A percentile compares a stretch with the other conserved stretches of the same genome.
Evolutionary conservation across 1,140 invertebrate species (phyloP).

Genomic region (Neodiprion virginianus): DNA sequence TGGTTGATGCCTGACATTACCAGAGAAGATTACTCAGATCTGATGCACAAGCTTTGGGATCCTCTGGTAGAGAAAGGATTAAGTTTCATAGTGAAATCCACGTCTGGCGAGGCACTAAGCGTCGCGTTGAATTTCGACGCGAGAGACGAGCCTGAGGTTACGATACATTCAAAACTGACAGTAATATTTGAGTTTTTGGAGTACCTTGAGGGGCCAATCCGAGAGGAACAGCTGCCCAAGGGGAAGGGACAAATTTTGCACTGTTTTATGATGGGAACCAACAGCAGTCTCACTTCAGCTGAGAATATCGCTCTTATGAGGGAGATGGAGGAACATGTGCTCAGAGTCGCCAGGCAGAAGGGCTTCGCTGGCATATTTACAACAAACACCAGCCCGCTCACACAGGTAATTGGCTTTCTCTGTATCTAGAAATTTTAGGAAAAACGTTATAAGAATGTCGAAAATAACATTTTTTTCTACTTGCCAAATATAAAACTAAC

Average conservation of each 20-base stretch:
- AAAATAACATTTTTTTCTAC: not conserved
- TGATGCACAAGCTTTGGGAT: conserved; percentile 73
- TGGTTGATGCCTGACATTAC: conserved; percentile 72
- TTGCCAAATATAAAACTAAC: not conserved
- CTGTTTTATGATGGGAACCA: conserved; percentile 87
- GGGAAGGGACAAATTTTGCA: conserved; percentile 77
- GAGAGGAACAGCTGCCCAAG: conserved; percentile 68
- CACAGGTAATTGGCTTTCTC: conserved; percentile 67
- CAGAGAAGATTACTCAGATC: conserved; percentile 69
- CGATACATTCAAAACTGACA: conserved; percentile 69
- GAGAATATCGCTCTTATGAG: conserved; percentile 81
- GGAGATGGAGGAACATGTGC: conserved; percentile 77
- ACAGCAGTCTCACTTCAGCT: conserved; percentile 65
- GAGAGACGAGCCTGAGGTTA: conserved; percentile 76
- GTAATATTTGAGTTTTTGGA: conserved; percentile 84
- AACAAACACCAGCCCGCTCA: conserved; percentile 85
- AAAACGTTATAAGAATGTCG: not conserved
- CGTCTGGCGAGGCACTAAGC: conserved; percentile 60
- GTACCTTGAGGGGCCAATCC: conserved; percentile 74
- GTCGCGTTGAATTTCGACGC: conserved; percentile 82
- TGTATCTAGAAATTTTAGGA: not conserved
- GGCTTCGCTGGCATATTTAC: conserved; percentile 80
- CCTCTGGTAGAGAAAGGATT: conserved; percentile 70
- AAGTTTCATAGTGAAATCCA: conserved; percentile 72
- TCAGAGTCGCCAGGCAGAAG: conserved; percentile 69